Evolutionary conservation across 2,888 invertebrate species (phyloP).

Genomic region (Epicampocera succincta): DNA sequence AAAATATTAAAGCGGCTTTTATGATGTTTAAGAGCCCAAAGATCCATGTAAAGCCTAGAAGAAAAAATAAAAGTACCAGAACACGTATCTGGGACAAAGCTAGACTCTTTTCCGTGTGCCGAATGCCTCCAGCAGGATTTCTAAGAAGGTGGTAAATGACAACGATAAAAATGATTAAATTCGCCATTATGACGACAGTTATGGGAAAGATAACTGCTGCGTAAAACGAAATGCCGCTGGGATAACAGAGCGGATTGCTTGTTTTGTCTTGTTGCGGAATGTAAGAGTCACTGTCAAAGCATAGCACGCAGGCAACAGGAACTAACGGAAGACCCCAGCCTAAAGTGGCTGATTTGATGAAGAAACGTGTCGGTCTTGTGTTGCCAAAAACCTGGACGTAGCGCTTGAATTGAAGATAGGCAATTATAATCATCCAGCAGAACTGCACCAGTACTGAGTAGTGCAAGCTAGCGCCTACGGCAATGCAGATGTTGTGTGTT

Average conservation of each 20-base stretch:
- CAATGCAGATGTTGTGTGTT: slow-evolving; percentile 82
- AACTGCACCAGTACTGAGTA: slow-evolving; percentile 87
- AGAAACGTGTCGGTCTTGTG: slow-evolving; percentile 84
- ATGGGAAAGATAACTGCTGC: slow-evolving; percentile 83
- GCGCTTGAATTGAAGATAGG: slow-evolving; percentile 85
- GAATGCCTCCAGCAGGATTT: slow-evolving; percentile 83
- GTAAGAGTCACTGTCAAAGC: slow-evolving; percentile 82
- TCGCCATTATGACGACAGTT: slow-evolving; percentile 82
- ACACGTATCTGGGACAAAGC: slow-evolving; percentile 83
- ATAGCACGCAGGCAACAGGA: slow-evolving; percentile 82
- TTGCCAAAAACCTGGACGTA: slow-evolving; percentile 85
- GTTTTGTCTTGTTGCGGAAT: slow-evolving; percentile 75
- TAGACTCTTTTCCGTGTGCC: slow-evolving; percentile 76
- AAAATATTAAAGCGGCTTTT: slow-evolving; percentile 82
- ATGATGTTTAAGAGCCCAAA: slow-evolving; percentile 84
- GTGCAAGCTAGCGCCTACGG: slow-evolving; percentile 85
- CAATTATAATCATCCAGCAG: slow-evolving; percentile 88
- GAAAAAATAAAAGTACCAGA: slow-evolving; percentile 84
- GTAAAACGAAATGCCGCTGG: slow-evolving; percentile 82
- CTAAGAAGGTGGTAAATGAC: slow-evolving; percentile 83
- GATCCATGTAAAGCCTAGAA: slow-evolving; percentile 85
- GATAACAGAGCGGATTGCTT: slow-evolving; percentile 82
- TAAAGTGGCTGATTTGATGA: slow-evolving; percentile 84
- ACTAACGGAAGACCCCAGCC: slow-evolving; percentile 85
- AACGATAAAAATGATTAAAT: slow-evolving; percentile 83